phyloP scores from a whole-genome alignment of 2,113 vertebrate genomes.

The Dipodomys merriami region DNA sequence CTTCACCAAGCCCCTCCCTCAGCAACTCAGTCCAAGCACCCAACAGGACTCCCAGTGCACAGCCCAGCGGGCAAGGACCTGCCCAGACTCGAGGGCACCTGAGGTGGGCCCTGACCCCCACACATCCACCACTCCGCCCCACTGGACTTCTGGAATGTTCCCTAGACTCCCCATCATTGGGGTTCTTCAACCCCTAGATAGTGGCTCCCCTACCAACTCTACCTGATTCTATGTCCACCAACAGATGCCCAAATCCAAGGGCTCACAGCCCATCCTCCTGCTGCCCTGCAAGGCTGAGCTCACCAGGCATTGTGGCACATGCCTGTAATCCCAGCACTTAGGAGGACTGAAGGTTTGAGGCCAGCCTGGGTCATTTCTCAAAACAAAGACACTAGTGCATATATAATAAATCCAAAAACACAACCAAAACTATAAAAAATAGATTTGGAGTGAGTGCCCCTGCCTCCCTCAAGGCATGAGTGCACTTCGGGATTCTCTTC shows the following conservation, averaged over 20 bases:
- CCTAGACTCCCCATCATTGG: not conserved
- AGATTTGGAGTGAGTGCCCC: too few relatives aligned
- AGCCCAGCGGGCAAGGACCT: not conserved
- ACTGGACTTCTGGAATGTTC: not conserved
- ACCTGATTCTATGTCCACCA: not conserved
- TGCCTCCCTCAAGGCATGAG: too few relatives aligned
- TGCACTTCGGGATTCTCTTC: not conserved
- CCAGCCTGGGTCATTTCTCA: too few relatives aligned
- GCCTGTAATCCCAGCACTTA: too few relatives aligned
- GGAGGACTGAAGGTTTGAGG: too few relatives aligned
- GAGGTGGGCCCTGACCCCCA: not conserved
- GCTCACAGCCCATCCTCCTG: too few relatives aligned
- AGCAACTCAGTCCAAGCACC: rapidly evolving
- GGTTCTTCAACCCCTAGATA: not conserved
- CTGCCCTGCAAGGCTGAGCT: not conserved
- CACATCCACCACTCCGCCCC: too few relatives aligned
- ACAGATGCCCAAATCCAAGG: rapidly evolving
- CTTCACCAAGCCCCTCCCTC: not conserved
- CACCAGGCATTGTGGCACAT: too few relatives aligned
- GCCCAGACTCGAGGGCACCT: too few relatives aligned
- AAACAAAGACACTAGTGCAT: too few relatives aligned
- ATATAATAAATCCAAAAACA: too few relatives aligned
- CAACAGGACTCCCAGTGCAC: rapidly evolving
- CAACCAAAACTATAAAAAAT: too few relatives aligned
- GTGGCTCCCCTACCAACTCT: not conserved